Conservation (phyloP, 2,113 vertebrate species). For the Salvelinus alpinus region DNA sequence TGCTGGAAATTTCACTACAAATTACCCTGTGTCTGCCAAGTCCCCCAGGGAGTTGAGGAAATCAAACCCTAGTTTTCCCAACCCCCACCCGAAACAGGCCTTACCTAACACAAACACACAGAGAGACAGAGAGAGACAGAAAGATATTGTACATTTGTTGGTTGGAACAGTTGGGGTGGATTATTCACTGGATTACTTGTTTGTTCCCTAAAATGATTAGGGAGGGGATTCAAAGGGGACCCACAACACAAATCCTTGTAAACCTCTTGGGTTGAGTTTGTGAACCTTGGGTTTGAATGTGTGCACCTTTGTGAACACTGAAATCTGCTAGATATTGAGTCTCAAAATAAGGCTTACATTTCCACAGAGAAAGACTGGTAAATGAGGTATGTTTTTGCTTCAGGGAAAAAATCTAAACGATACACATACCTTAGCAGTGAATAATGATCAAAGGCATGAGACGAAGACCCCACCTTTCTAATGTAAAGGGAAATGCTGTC, state of each 20-base stretch:
- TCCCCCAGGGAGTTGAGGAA: conserved; percentile 69
- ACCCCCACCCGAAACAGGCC: conserved; percentile 50
- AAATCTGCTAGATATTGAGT: conserved; percentile 37
- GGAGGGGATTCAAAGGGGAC: neutral
- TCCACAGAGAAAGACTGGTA: conserved; percentile 63
- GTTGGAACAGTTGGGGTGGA: neutral
- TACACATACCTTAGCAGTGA: conserved; percentile 72
- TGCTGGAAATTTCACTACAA: conserved; percentile 79
- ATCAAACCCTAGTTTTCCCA: conserved; percentile 63
- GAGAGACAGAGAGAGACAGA: conserved; percentile 7
- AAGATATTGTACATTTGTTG: neutral
- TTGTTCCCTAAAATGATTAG: neutral
- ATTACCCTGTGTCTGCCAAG: conserved; percentile 75
- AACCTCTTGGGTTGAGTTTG: conserved; percentile 16
- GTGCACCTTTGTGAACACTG: conserved; percentile 4
- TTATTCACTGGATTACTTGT: no score
- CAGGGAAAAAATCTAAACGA: conserved; percentile 70
- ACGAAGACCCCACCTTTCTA: conserved; percentile 13
- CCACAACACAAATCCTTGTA: neutral
- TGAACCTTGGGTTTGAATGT: neutral
- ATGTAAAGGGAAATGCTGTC: conserved; percentile 55
- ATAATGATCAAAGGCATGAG: conserved; percentile 61
- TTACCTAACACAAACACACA: conserved; percentile 12
- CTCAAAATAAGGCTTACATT: conserved; percentile 57
- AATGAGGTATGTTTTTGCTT: conserved; percentile 68